These are phyloP conservation scores for Alouatta palliata DNA, from an alignment of 2,113 vertebrate genomes.

Conservation along the genomic window DNA sequence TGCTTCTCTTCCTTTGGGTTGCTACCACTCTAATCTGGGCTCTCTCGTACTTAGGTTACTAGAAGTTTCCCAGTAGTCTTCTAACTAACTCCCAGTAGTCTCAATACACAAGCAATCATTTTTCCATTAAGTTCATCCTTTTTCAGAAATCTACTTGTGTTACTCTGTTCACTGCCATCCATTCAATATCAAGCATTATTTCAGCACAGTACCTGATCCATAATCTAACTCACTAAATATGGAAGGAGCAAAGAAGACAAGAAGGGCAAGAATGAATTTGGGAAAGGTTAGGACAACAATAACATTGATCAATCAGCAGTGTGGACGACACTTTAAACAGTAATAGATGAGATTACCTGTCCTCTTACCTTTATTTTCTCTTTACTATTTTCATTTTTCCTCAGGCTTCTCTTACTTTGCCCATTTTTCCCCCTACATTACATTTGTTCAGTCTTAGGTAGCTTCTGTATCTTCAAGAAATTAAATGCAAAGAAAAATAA, in stretches of 20 bases:
- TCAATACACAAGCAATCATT: neutral
- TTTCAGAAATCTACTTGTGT: neutral
- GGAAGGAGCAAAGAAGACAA: too few species aligned
- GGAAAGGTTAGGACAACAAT: too few species aligned
- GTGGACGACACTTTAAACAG: rapidly evolving
- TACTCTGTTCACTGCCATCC: neutral
- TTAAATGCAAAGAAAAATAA: neutral
- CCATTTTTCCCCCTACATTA: neutral
- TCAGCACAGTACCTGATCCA: too few species aligned
- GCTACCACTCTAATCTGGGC: neutral
- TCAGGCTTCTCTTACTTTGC: neutral
- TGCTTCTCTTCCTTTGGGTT: neutral
- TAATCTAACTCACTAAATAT: neutral
- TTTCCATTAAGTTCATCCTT: neutral
- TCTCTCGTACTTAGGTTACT: neutral
- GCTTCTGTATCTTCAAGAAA: neutral
- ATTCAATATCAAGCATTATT: too few species aligned
- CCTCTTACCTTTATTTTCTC: neutral
- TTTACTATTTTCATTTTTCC: neutral
- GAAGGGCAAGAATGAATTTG: neutral
- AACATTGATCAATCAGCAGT: neutral
- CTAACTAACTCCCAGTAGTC: neutral
- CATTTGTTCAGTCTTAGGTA: neutral
- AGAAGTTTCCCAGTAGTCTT: neutral
- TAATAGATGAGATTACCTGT: rapidly evolving